These are phyloP conservation scores for Chiroxiphia lanceolata DNA, from an alignment of 2,797 vertebrate species.

Conservation along the genomic window DNA sequence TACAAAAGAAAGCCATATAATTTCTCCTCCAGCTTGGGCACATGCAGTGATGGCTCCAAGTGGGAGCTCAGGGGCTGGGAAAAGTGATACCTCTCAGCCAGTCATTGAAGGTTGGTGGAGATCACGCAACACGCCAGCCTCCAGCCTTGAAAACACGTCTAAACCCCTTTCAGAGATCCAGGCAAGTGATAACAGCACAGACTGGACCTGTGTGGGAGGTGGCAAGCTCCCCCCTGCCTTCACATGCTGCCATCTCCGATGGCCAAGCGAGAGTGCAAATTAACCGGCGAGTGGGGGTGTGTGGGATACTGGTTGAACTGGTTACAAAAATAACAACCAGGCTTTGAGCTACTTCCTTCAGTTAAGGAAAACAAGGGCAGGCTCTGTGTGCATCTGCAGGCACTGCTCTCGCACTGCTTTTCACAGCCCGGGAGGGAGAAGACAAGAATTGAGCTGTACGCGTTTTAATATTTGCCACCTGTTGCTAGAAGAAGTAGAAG, in stretches of 20 bases:
- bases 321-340: not conserved
- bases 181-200: not conserved
- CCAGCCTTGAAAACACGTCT: not conserved
- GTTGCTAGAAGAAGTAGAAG: constrained; percentile 3
- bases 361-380: not conserved
- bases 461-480: not conserved
- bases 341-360: not conserved
- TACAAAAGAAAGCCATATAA: not conserved
- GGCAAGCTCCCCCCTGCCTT: not conserved
- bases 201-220: not conserved
- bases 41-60: accelerated
- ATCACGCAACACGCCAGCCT: accelerated
- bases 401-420: not conserved
- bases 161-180: not conserved
- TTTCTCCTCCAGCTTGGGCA: not conserved
- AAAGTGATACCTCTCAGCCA: not conserved
- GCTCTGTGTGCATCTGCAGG: not conserved
- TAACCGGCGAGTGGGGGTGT: accelerated
- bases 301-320: constrained; percentile 12
- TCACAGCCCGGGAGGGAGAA: not conserved
- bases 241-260: not conserved
- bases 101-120: accelerated
- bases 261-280: accelerated
- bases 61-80: not conserved
- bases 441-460: not conserved